These are phyloP conservation scores for Porites cylindrica DNA, from an alignment of 92 coral and sea anemone genomes.

Conservation along the genomic window DNA sequence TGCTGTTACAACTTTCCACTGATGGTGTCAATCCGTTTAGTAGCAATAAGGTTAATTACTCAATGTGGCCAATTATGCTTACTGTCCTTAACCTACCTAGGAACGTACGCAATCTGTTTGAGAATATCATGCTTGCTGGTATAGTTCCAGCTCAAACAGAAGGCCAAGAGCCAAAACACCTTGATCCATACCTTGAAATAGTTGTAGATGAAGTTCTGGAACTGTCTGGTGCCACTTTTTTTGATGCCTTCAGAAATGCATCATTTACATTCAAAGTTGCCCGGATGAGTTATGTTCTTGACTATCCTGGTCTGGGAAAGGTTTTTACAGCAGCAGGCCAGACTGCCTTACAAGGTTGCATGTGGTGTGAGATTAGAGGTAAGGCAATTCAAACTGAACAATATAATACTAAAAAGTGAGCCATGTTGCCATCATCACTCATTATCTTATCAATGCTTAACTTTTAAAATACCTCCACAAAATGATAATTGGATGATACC, in stretches of 20 bases:
- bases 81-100: constrained; percentile 44
- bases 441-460: not conserved
- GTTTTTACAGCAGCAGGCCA: constrained; percentile 48
- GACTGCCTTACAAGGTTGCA: constrained; percentile 63
- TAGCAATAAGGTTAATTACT: constrained; percentile 32
- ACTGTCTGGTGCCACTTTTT: constrained; percentile 48
- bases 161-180: constrained; percentile 14
- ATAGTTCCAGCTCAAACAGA: constrained; percentile 37
- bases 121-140: constrained; percentile 12
- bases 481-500: no score
- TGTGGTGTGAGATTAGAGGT: constrained; percentile 69
- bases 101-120: constrained; percentile 31
- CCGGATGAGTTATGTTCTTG: no score
- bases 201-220: constrained; percentile 58
- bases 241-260: constrained; percentile 51
- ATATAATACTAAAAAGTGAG: not conserved
- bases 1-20: constrained; percentile 38
- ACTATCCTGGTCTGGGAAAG: constrained; percentile 56
- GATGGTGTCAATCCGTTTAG: constrained; percentile 58
- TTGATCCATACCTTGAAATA: constrained; percentile 61
- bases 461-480: not conserved
- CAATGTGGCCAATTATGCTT: constrained; percentile 68
- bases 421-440: not conserved
- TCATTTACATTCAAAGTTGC: constrained; percentile 47
- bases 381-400: not conserved